These are phyloP conservation scores for Centropyge bicolor DNA, from an alignment of 2,797 vertebrate species.

Conservation along the genomic window DNA sequence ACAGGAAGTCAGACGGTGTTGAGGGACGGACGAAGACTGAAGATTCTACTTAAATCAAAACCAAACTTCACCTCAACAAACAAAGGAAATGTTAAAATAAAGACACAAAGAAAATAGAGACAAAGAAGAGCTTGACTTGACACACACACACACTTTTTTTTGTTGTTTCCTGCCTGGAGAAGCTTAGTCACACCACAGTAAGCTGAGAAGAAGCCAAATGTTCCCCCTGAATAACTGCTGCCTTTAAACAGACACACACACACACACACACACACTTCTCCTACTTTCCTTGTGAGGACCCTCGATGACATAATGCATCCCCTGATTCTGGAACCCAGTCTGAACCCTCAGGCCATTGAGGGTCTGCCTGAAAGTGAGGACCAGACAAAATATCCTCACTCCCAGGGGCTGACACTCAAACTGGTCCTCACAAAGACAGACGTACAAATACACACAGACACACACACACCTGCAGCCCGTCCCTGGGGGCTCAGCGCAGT, in stretches of 20 bases:
- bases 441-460: conserved; percentile 8
- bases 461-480: neutral
- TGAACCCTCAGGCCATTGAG: too few relatives aligned
- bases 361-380: too few relatives aligned
- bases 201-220: conserved; percentile 38
- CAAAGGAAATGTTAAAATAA: neutral
- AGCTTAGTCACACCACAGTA: conserved; percentile 48
- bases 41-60: neutral
- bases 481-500: conserved; percentile 2
- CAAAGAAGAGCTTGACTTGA: neutral
- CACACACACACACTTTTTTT: conserved; percentile 8
- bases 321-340: too few relatives aligned
- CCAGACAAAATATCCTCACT: too few relatives aligned
- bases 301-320: too few relatives aligned
- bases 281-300: too few relatives aligned
- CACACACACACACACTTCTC: neutral
- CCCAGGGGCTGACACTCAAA: too few relatives aligned
- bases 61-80: neutral
- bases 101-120: neutral
- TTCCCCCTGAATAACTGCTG: conserved; percentile 34
- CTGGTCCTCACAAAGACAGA: neutral
- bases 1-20: too few relatives aligned
- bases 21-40: neutral
- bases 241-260: conserved; percentile 18
- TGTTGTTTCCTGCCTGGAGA: conserved; percentile 14